Conservation (phyloP, 2,113 vertebrate genomes). For the Eubucco bourcierii region DNA sequence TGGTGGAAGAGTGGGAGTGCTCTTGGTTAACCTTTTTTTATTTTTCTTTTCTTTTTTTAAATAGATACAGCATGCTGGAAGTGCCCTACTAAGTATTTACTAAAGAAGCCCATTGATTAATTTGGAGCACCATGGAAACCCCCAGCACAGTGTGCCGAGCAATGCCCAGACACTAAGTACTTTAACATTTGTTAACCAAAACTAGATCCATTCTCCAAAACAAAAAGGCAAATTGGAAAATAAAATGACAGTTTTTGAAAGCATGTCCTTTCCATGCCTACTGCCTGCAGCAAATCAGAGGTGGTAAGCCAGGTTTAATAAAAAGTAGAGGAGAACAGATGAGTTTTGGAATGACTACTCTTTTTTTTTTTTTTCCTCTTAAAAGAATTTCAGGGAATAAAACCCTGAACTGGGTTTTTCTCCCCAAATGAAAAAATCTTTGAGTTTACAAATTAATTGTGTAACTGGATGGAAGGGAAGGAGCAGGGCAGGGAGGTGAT, state of each 20-base stretch:
- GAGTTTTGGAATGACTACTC: background rate
- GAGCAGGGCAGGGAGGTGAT: no score
- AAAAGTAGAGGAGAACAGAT: background rate
- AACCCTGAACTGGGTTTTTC: no score
- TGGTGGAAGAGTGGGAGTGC: background rate
- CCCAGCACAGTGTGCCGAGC: background rate
- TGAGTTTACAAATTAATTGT: background rate
- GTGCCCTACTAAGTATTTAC: constrained; percentile 2
- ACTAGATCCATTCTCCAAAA: background rate
- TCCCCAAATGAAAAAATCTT: background rate
- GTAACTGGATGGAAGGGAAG: background rate
- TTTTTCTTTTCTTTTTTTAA: background rate
- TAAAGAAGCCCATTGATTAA: constrained; percentile 10
- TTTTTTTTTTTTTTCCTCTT: background rate
- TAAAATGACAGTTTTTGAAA: background rate
- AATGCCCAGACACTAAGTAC: background rate
- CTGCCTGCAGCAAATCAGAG: background rate
- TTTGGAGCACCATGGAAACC: background rate
- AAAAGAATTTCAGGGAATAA: background rate
- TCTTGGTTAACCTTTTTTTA: constrained; percentile 30
- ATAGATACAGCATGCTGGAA: background rate
- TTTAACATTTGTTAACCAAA: background rate
- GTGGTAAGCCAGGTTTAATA: constrained; percentile 37
- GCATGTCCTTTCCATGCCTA: background rate
- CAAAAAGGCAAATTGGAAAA: background rate